These are phyloP conservation scores for Bimastos eiseni DNA, from an alignment of 2,888 invertebrate species.

Conservation along the genomic window DNA sequence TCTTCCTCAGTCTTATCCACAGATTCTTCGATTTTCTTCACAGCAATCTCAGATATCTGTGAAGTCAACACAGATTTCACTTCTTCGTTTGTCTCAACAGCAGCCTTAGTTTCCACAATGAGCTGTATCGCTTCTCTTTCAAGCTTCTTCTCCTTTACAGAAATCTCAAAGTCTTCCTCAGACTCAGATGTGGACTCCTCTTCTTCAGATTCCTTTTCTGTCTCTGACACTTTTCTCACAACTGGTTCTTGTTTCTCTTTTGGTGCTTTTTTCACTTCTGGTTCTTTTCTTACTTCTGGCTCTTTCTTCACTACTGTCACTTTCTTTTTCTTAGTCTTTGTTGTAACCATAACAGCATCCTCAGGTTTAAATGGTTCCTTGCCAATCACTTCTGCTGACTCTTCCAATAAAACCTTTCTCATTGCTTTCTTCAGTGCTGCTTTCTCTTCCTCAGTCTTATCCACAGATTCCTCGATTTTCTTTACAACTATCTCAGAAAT, in stretches of 20 bases:
- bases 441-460: constrained; percentile 1
- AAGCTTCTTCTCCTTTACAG: neutral
- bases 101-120: neutral
- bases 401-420: neutral
- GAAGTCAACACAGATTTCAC: too few relatives aligned
- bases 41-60: neutral
- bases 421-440: neutral
- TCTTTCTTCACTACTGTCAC: too few relatives aligned
- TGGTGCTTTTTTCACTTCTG: too few relatives aligned
- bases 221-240: too few relatives aligned
- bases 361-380: neutral
- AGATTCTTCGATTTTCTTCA: constrained; percentile 1
- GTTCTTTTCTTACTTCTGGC: too few relatives aligned
- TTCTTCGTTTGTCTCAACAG: too few relatives aligned
- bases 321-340: neutral
- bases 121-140: constrained; percentile 14
- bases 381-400: constrained; percentile 13
- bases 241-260: too few relatives aligned
- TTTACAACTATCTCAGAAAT: neutral
- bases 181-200: neutral
- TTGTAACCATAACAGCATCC: neutral
- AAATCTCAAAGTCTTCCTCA: neutral
- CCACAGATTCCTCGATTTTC: constrained; percentile 19
- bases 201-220: neutral
- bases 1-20: neutral